Conservation (phyloP, 2,113 vertebrate species). For the Rhinoderma darwinii region DNA sequence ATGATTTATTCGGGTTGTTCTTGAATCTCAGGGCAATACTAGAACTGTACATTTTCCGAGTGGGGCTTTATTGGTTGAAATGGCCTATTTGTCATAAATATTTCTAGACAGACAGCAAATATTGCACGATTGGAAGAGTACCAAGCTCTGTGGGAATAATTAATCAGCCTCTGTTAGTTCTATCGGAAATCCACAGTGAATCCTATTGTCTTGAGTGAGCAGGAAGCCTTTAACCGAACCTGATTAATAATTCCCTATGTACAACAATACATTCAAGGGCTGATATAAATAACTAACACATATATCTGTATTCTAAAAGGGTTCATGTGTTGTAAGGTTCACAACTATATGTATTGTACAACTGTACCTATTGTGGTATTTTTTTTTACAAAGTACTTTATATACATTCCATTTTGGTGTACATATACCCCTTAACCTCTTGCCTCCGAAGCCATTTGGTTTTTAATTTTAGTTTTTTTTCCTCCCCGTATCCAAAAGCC, state of each 20-base stretch:
- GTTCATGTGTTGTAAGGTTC: background rate
- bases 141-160: slow-evolving; percentile 31
- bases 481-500: no score
- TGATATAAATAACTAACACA: background rate
- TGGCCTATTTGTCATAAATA: slow-evolving; percentile 40
- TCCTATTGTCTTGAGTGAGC: background rate
- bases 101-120: slow-evolving; percentile 9
- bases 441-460: no score
- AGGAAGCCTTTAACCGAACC: background rate
- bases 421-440: no score
- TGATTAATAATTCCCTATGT: slow-evolving; percentile 23
- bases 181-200: slow-evolving; percentile 2
- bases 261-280: background rate
- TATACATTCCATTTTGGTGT: no score
- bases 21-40: background rate
- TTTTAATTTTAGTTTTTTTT: no score
- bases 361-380: background rate
- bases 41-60: slow-evolving; percentile 15
- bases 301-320: background rate
- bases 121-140: slow-evolving; percentile 13
- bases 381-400: no score
- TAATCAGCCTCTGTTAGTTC: slow-evolving; percentile 29
- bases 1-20: background rate
- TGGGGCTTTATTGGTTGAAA: slow-evolving; percentile 7
- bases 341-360: background rate